Conservation (phyloP, 2,888 invertebrate genomes). For the Orthonevra nobilis region DNA sequence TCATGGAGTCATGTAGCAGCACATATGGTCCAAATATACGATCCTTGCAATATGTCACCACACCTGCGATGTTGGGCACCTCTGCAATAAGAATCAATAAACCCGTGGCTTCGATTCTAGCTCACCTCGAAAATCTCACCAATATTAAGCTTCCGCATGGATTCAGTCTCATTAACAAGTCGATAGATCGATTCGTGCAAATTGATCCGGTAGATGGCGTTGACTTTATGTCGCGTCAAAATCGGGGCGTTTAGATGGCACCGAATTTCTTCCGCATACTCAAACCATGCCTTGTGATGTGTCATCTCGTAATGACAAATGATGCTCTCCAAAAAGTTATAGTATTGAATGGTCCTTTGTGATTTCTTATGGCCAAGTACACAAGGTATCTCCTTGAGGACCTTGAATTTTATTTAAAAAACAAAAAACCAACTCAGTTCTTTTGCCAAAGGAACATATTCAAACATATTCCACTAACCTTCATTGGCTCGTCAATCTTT, state of each 20-base stretch:
- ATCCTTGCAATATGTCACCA: conserved; percentile 87
- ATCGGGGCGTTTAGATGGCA: conserved; percentile 85
- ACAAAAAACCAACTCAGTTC: too few relatives aligned
- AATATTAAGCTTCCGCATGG: conserved; percentile 88
- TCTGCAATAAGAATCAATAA: conserved; percentile 80
- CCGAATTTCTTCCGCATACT: conserved; percentile 86
- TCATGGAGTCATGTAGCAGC: conserved; percentile 83
- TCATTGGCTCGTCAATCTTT: conserved; percentile 88
- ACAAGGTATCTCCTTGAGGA: conserved; percentile 74
- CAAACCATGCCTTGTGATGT: conserved; percentile 90
- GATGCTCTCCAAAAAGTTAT: conserved; percentile 89
- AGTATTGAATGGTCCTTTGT: conserved; percentile 87
- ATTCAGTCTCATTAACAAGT: conserved; percentile 89
- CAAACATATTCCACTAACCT: too few relatives aligned
- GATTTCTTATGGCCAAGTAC: conserved; percentile 85
- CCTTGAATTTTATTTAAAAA: conserved; percentile 6
- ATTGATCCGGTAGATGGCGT: conserved; percentile 85
- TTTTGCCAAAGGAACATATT: too few relatives aligned
- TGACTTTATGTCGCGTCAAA: conserved; percentile 83
- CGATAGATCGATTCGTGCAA: conserved; percentile 87
- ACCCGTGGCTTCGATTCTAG: too few relatives aligned
- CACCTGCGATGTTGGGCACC: conserved; percentile 88
- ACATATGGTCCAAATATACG: conserved; percentile 85
- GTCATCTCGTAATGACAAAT: conserved; percentile 91
- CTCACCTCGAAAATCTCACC: conserved; percentile 78